Conservation (phyloP, 2,888 invertebrate genomes). For the Dryocosmus kuriphilus region DNA sequence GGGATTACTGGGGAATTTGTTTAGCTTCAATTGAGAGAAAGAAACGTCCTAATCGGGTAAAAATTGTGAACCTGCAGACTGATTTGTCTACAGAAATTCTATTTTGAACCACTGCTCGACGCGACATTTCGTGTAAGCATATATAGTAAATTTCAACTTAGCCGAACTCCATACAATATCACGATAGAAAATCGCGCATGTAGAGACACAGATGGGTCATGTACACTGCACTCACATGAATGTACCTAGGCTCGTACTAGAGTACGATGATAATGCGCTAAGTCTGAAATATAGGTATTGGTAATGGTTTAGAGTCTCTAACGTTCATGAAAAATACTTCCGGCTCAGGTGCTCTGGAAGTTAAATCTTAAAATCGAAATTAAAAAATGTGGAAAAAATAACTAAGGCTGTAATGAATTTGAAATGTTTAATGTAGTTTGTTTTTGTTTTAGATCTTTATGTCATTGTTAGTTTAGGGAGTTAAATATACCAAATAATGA, state of each 20-base stretch:
- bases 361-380: neutral
- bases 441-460: too few relatives aligned
- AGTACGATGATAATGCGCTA: conserved; percentile 64
- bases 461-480: too few relatives aligned
- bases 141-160: conserved; percentile 71
- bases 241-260: conserved; percentile 36
- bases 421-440: too few relatives aligned
- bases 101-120: too few relatives aligned
- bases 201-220: conserved; percentile 1
- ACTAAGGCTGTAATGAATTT: too few relatives aligned
- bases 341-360: neutral
- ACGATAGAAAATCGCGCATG: conserved; percentile 42
- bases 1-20: too few relatives aligned
- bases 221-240: conserved; percentile 30
- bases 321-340: neutral
- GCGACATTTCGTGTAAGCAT: conserved; percentile 69
- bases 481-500: too few relatives aligned
- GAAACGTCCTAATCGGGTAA: too few relatives aligned
- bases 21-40: too few relatives aligned
- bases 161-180: conserved; percentile 60
- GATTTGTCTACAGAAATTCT: too few relatives aligned
- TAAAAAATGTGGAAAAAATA: neutral
- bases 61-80: too few relatives aligned
- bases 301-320: neutral
- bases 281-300: conserved; percentile 66